Percentiles rank a stretch among this genome's conserved stretches.
Conservation (phyloP, 2,113 vertebrate species). For the Ancistrus triradiatus region DNA sequence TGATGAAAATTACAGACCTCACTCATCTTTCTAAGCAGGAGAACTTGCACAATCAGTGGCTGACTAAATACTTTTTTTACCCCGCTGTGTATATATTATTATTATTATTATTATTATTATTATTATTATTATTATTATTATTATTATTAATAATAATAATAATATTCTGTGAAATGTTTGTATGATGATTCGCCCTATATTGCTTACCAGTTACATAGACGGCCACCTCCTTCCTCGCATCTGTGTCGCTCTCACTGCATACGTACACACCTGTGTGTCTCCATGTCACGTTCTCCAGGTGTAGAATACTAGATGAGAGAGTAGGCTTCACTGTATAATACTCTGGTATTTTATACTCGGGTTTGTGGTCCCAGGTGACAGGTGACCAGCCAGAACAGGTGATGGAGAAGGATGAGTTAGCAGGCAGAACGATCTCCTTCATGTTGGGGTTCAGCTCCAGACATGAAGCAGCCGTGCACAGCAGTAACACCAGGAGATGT, state of each 20-base stretch:
- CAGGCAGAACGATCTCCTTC: slow-evolving; percentile 66
- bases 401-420: slow-evolving; percentile 71
- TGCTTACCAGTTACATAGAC: slow-evolving; percentile 86
- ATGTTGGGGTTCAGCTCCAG: slow-evolving; percentile 70
- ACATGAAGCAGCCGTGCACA: slow-evolving; percentile 42
- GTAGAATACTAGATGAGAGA: slow-evolving; percentile 68
- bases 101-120: no score
- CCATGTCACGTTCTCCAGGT: slow-evolving; percentile 72
- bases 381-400: slow-evolving; percentile 68
- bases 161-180: no score
- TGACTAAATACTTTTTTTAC: no score
- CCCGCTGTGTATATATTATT: no score
- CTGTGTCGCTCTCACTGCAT: slow-evolving; percentile 61
- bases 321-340: slow-evolving; percentile 47
- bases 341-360: slow-evolving; percentile 33
- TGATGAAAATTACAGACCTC: no score
- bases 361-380: slow-evolving; percentile 70
- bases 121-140: no score
- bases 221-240: slow-evolving; percentile 66
- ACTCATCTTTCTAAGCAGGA: no score
- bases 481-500: slow-evolving; percentile 50
- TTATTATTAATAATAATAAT: no score
- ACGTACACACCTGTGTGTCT: slow-evolving; percentile 80
- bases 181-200: neutral
- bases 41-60: no score